A percentile compares a stretch with the other conserved stretches of the same genome.
These are phyloP conservation scores for Parnassius glacialis DNA, from an alignment of 2,888 invertebrate genomes.

Conservation along the genomic window DNA sequence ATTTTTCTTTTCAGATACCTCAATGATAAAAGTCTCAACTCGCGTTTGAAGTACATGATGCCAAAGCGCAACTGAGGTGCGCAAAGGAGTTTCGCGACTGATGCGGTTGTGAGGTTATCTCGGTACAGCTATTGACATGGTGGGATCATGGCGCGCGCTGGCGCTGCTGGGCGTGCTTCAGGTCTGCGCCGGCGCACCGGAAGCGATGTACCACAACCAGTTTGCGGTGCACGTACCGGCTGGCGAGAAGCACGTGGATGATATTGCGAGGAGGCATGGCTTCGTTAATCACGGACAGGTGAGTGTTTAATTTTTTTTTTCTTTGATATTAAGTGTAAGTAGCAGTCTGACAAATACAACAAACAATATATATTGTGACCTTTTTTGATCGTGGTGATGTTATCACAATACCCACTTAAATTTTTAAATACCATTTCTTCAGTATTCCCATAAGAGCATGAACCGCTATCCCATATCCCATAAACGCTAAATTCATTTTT, in stretches of 20 bases:
- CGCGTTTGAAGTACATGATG: conserved; percentile 35
- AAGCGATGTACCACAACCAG: conserved; percentile 86
- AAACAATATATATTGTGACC: no score
- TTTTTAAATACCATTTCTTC: no score
- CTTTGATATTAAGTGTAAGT: no score
- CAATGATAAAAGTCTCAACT: conserved; percentile 35
- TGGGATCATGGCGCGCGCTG: conserved; percentile 63
- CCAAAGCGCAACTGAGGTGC: conserved; percentile 31
- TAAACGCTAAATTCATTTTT: no score
- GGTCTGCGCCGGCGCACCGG: conserved; percentile 50
- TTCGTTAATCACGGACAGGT: conserved; percentile 95
- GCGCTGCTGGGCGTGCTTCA: conserved; percentile 49
- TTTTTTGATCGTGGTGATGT: no score
- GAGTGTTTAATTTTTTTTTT: conserved; percentile 47
- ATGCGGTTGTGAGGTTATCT: conserved; percentile 53
- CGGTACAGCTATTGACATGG: conserved; percentile 54
- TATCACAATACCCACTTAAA: no score
- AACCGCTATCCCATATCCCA: no score
- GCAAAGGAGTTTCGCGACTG: conserved; percentile 42
- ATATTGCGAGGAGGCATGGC: conserved; percentile 91
- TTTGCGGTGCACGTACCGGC: conserved; percentile 93
- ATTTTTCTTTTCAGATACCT: conserved; percentile 26
- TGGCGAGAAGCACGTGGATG: conserved; percentile 85
- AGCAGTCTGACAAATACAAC: no score
- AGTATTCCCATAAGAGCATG: no score